phyloP scores from a whole-genome alignment of 2,888 invertebrate species.

The Synanthedon myopaeformis region DNA sequence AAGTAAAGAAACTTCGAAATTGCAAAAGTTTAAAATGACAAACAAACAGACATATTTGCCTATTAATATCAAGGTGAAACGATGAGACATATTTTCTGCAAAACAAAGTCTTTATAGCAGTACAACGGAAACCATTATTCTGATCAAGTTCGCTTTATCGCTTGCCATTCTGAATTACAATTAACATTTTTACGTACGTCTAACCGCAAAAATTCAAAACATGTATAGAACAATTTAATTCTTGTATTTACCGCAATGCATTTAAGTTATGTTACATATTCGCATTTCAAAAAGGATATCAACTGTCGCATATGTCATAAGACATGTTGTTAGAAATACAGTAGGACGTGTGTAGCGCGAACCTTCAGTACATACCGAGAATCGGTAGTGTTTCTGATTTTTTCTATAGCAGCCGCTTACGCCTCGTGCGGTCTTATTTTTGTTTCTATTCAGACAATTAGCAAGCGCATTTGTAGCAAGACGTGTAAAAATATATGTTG shows the following conservation, averaged over 20 bases:
- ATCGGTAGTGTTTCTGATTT: slow-evolving; percentile 5
- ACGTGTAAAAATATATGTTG: slow-evolving; percentile 29
- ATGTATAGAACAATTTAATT: not conserved
- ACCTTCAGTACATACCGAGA: slow-evolving; percentile 14
- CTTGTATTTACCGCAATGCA: not conserved
- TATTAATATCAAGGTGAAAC: too few species aligned
- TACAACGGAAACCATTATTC: slow-evolving; percentile 17
- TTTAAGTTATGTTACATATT: not conserved
- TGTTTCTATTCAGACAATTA: slow-evolving; percentile 56
- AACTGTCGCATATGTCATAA: slow-evolving; percentile 19
- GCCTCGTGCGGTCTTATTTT: slow-evolving; percentile 23
- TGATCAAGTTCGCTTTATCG: slow-evolving; percentile 20
- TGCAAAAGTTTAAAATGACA: slow-evolving; percentile 4
- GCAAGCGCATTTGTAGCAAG: slow-evolving; percentile 31
- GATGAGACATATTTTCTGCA: too few species aligned
- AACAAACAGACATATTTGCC: too few species aligned
- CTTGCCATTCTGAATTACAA: slow-evolving; percentile 35
- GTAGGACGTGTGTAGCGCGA: slow-evolving; percentile 23
- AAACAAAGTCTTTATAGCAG: not conserved
- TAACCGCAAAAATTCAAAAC: not conserved
- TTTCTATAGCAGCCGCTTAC: slow-evolving; percentile 29
- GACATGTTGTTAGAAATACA: slow-evolving; percentile 25
- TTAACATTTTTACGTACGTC: slow-evolving; percentile 15
- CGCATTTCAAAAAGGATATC: not conserved
- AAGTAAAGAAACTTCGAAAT: too few species aligned